phyloP scores from a whole-genome alignment of 1,140 invertebrate species.

The Megalonaias nervosa region DNA sequence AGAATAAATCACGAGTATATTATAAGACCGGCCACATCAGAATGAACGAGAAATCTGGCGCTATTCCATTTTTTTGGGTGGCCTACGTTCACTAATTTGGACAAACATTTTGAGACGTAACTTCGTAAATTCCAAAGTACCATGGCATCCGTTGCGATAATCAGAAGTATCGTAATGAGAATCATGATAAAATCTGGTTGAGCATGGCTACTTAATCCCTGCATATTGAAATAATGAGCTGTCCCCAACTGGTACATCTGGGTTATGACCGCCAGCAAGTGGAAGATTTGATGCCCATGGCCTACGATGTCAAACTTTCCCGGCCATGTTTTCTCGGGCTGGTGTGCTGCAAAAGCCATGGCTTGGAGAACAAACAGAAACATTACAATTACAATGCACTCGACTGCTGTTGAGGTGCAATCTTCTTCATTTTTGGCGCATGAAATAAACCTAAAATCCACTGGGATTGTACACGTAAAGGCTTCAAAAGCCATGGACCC shows the following conservation, averaged over 20 bases:
- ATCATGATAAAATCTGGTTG: background rate
- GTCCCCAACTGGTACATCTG: conserved; percentile 56
- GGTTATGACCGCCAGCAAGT: conserved; percentile 66
- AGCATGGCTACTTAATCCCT: background rate
- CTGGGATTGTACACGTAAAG: conserved; percentile 38
- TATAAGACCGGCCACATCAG: too few species aligned
- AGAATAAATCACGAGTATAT: too few species aligned
- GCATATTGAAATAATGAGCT: background rate
- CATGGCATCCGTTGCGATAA: too few species aligned
- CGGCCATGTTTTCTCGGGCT: conserved; percentile 70
- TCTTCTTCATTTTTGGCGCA: conserved; percentile 32
- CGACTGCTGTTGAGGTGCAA: conserved; percentile 45
- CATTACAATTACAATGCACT: conserved; percentile 43
- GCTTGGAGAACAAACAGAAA: conserved; percentile 46
- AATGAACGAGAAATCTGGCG: too few species aligned
- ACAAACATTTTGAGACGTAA: too few species aligned
- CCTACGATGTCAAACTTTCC: conserved; percentile 72
- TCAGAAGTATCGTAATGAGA: background rate
- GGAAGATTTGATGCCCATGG: conserved; percentile 73
- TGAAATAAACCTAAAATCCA: conserved; percentile 41
- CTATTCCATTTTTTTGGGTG: too few species aligned
- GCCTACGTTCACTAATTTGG: too few species aligned
- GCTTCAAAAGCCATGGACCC: conserved; percentile 39
- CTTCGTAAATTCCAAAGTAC: too few species aligned
- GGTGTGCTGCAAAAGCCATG: conserved; percentile 68